Base-by-base conservation (phyloP, 1,140 invertebrate genomes). In the Stegodyphus mimosarum region DNA sequence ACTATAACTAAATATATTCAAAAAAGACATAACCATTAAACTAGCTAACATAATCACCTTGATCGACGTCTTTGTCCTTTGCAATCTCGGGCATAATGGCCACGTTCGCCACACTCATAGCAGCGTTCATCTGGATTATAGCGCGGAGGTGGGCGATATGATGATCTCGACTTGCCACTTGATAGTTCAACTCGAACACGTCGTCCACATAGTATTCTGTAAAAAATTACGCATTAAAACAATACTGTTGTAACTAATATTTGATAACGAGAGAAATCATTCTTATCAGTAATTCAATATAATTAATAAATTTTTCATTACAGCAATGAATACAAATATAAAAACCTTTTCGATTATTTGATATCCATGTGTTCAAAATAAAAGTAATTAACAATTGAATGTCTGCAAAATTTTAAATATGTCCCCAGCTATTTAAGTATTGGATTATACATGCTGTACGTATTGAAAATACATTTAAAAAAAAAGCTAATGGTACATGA, bases 131-230 rank as follows among this genome's bases (percentile, higher is more conserved):
- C 94, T 1, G 95, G 94, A 89, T 95, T 93, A 89, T 95, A 96
- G 6, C 94, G 91, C 88, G 85, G 83, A 63, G 89, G 84, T 89
- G 91, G 90, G 18, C 90, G 89, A 83, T 91, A 90, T 11, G 90
- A 76, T 13, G 84, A 90, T 18, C 91, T 88, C 7, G 90, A 91
- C 87, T 91, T 95, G 6, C 96, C 96, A 89, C 95, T 97, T 0
- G 96, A 98, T 90, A 96, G 92, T 91, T 99, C 97, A 2, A 98
- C 97, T 73, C 97, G 93, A n/a, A 96, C 96, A 64, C 96, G 91
- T 77, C 95, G 92, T 5, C 97, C 97, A 91, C 96, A 97, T 55
- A 98, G 93, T 63, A 94, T 95, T 55, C 96, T 93, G 64, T 49
- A 83, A 86, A 5, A 77, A 13, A 66, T 67, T 76, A 80, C 17